Base-by-base conservation (phyloP, 2,888 invertebrate genomes). In the Cryptocephalus primarius region DNA sequence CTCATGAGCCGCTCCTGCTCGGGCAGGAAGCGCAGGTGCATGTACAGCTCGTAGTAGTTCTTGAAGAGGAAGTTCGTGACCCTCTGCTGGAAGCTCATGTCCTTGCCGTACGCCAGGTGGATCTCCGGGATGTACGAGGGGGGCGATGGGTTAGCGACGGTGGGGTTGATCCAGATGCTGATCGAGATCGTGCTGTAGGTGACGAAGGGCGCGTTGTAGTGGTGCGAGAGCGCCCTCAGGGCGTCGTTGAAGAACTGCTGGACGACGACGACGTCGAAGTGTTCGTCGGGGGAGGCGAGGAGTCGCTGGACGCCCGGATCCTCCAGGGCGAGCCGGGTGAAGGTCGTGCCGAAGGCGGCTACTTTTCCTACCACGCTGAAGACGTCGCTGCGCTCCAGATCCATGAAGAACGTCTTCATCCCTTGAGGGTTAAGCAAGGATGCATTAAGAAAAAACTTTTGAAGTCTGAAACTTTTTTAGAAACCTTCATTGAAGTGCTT, bases 1-100 rank as follows among this genome's bases (percentile, higher is more conserved):
- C 60, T 57, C 11, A 62, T 13, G 1, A 65, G 13, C 32, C 47
- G 40, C 22, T 61, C 49, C 41, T 65, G 64, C 9, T 45, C 42
- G 1, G 61, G 61, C 14, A 51, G 48, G 11, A 48, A 39, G 11
- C 52, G 49, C 1, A 52, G 38, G 10, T 71, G 43, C 3, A 43
- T 39, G 13, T 50, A 43, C 8, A 55, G 11, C 2, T 52, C 45
- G 1, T 22, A 8, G 3, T 43, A 2, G 2, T 54, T 8, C 11
- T 39, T 40, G 3, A 60, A 58, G 1, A 69, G 68, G 0, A 73
- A 65, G 57, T 79, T 82, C 31, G 68, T 60, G 0, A 78, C 40
- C 51, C 82, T 63, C 54, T 75, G 72, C 59, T 63, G 63, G 51
- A 82, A 79, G 32, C 64, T 73, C 64, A 75, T 75, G 42, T 60